Evolutionary conservation across 2,888 invertebrate species (phyloP), one percentile per base, ranked within the genome.

Genomic region (Orthonychiurus folsomi): DNA sequence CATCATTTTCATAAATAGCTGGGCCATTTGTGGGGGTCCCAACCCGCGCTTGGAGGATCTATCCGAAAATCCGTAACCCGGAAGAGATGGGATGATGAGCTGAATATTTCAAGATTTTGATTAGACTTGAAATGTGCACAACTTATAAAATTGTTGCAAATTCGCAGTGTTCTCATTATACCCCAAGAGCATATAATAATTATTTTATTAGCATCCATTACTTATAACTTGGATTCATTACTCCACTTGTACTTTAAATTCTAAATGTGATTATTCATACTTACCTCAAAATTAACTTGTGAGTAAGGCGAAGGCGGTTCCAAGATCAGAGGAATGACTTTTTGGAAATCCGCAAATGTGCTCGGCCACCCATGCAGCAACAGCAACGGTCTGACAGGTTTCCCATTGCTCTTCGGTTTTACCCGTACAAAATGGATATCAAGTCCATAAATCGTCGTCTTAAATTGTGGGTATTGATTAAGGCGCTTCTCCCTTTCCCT

Each of bases 401-500:
- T 66, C 50, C 63, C 59, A 57, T 66, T 67, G 21, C 50, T 60
- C 0, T 26, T 18, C 12, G 59, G 69, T 79, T 84, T 84, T 0
- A 82, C 82, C 73, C 84, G 88, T 59, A 89, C 79, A 75, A 83
- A 93, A 76, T 92, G 91, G 61, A 93, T 81, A 70, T 84, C 82
- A 65, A 88, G 74, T 57, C 88, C 88, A 76, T 88, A 86, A 70
- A 93, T 85, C 62, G 84, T 83, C 0, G 90, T 91, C 56, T 80
- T 82, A 75, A 80, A 93, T 65, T 92, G 89, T 0, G 85, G 81
- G 72, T 85, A 86, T 65, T 82, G 79, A 74, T 93, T 92, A n/a
- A 93, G 77, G 62, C 81, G 81, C 1, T 77, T 75, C 75, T 89
- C 86, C 12, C 87, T 80, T 58, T 85, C 81, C 27, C 77, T 76